These are phyloP conservation scores for Sander lucioperca DNA, from an alignment of 2,113 vertebrate species.

Conservation along the genomic window DNA sequence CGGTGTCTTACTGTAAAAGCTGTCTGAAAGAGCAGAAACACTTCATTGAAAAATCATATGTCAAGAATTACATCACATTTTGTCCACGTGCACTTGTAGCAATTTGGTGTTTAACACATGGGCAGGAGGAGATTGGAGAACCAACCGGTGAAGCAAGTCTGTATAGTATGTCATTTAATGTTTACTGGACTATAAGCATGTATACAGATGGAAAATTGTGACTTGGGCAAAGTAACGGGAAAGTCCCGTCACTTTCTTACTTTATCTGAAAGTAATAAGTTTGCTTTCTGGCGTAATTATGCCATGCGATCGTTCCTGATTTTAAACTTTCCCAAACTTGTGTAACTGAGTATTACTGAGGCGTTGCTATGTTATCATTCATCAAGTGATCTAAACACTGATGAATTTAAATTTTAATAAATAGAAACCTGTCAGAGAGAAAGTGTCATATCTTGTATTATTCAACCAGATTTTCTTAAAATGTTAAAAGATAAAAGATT, in stretches of 20 bases:
- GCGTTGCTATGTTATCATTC: neutral
- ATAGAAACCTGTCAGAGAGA: neutral
- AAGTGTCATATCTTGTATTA: neutral
- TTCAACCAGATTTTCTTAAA: too few species aligned
- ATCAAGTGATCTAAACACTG: neutral
- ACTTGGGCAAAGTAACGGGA: too few species aligned
- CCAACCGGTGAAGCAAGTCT: neutral
- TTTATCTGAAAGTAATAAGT: neutral
- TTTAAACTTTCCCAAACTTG: neutral
- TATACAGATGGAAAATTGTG: neutral
- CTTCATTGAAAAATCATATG: neutral
- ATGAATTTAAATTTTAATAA: neutral
- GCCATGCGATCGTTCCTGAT: too few species aligned
- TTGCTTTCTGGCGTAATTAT: neutral
- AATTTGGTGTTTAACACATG: neutral
- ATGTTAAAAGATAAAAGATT: too few species aligned
- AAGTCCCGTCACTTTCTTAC: neutral
- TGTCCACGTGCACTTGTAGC: neutral
- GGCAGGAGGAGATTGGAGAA: neutral
- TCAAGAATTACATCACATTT: neutral
- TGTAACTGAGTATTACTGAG: neutral
- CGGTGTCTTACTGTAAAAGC: neutral
- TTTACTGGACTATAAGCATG: neutral
- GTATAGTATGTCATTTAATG: neutral
- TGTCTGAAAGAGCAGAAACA: conserved; percentile 21